Base-by-base conservation (phyloP, 35 echinoderm and acorn worm genomes). In the Holothuria glaberrima region DNA sequence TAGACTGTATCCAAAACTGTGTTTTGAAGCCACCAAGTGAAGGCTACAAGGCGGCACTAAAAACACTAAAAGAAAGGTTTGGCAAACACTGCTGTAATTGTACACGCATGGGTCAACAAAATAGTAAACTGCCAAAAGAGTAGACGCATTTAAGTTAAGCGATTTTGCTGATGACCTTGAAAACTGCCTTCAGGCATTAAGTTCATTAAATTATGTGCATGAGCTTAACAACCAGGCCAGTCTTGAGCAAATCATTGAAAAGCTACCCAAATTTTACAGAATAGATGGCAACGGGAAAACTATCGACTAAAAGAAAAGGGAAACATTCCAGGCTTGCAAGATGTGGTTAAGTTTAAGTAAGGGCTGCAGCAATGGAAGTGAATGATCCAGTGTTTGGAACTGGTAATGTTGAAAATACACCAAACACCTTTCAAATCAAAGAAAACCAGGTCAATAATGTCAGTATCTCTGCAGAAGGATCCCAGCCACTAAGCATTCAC, bases 221-320 rank as follows among this genome's bases (percentile, higher is more conserved):
- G 65, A 88, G 68, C 87, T 89, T 44, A 89, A 89, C 26, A 89
- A 75, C 24, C 70, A 89, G 21, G 30, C 7, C 21, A 88, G 87
- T 32, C 22, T 89, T 5, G 61, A 60, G 54, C 67, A 35, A n/a
- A 87, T 87, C 17, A 21, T 59, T 24, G 80, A 83, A 24, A 83
- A 83, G 24, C 58, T 83, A 0, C 57, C 18, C 7, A 58, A 24
- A 77, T 88, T 54, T 22, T 89, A 20, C 87, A 89, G 22, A 89
- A 74, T 27, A 78, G 74, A 25, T 78, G 13, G 31, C 74, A 78
- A 22, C 26, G 35, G 32, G 74, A 78, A 48, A 78, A 78, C 45
- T 46, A 38, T 20, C 32, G 19, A 0, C 35, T 78, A 18, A 78
- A 78, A 46, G 10, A 22, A 24, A 86, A 88, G 27, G 83, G 32